phyloP scores from a whole-genome alignment of 2,797 vertebrate species.

The Cichlasoma orientale region DNA sequence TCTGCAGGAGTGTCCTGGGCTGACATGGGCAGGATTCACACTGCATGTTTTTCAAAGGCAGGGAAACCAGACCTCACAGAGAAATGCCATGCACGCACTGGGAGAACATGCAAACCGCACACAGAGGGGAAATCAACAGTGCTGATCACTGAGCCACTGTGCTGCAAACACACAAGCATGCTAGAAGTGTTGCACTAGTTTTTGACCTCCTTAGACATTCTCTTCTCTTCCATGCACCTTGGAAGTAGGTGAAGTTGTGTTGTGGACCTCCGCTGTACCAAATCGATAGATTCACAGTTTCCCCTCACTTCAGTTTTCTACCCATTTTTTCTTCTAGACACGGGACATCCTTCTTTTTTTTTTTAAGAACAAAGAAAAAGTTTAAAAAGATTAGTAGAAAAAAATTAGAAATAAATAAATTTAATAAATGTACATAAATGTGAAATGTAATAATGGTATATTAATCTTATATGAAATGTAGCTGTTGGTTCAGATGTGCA shows the following conservation, averaged over 20 bases:
- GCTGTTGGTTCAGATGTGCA: no score
- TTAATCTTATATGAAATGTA: no score
- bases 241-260: not conserved
- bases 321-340: no score
- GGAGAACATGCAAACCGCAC: not conserved
- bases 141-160: not conserved
- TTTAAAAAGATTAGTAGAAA: no score
- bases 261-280: not conserved
- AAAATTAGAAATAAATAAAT: no score
- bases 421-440: no score
- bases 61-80: not conserved
- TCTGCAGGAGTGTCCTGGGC: not conserved
- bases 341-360: no score
- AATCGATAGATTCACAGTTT: not conserved
- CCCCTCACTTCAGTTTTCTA: not conserved
- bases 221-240: not conserved
- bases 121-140: not conserved
- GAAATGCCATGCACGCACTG: not conserved
- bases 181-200: not conserved
- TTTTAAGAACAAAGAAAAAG: no score
- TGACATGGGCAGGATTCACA: not conserved
- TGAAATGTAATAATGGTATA: no score
- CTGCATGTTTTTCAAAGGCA: not conserved
- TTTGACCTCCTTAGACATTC: not conserved
- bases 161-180: no score